Conservation (phyloP, 2,888 invertebrate species). For the Eupithecia centaureata region DNA sequence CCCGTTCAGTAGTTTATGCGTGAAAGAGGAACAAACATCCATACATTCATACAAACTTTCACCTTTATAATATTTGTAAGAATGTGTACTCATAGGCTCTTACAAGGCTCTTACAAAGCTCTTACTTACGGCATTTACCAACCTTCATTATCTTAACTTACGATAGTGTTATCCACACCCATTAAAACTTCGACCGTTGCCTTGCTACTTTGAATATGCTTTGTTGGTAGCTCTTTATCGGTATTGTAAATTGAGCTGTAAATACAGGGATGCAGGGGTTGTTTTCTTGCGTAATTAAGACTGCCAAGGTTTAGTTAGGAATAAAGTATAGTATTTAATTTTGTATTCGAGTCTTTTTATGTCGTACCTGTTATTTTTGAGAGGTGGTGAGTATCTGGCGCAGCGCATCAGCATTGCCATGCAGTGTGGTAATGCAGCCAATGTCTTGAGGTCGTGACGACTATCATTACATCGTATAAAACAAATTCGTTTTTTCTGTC, state of each 20-base stretch:
- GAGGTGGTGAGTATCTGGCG: no score
- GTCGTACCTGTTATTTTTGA: neutral
- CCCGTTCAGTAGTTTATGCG: no score
- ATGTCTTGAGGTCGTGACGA: no score
- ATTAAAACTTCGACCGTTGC: constrained; percentile 36
- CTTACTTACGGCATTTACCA: constrained; percentile 4
- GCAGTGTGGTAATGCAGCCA: no score
- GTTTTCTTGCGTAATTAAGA: constrained; percentile 32
- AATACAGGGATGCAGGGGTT: constrained; percentile 30
- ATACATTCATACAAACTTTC: no score
- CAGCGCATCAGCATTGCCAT: no score
- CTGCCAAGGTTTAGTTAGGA: constrained; percentile 22
- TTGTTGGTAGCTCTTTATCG: constrained; percentile 34
- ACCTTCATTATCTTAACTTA: constrained; percentile 25
- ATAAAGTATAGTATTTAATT: constrained; percentile 24
- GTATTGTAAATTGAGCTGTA: constrained; percentile 34
- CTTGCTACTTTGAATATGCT: constrained; percentile 37
- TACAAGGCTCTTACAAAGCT: constrained; percentile 11
- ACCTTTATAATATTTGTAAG: no score
- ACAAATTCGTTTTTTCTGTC: no score
- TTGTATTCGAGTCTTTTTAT: constrained; percentile 22
- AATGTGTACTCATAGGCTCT: no score
- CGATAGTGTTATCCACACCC: constrained; percentile 31
- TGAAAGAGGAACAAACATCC: no score
- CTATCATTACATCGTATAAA: no score